Conservation (phyloP, 2,797 vertebrate genomes). For the Odontamblyopus lacepedii region DNA sequence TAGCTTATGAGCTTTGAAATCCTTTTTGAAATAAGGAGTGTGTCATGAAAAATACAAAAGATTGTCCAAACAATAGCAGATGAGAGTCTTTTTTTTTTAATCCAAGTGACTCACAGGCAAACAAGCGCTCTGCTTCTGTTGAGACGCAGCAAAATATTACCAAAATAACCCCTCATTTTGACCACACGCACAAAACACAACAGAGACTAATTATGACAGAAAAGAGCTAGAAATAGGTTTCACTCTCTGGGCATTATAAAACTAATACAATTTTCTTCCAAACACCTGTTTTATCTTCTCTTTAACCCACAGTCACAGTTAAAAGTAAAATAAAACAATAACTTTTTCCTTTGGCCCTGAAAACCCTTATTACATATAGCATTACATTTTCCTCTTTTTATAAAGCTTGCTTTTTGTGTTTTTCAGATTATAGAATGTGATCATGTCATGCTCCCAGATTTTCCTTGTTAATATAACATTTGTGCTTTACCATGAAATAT, state of each 20-base stretch:
- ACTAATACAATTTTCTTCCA: slow-evolving; percentile 11
- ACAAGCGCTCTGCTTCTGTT: slow-evolving; percentile 9
- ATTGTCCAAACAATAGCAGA: slow-evolving; percentile 21
- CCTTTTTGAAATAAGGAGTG: slow-evolving; percentile 8
- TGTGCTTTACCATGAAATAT: no score
- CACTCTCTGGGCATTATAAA: background rate
- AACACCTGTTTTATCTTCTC: slow-evolving; percentile 2
- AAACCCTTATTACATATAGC: no score
- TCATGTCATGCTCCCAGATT: no score
- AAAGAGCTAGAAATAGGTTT: slow-evolving; percentile 10
- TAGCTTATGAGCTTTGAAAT: slow-evolving; percentile 32
- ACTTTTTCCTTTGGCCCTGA: background rate
- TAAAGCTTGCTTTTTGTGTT: no score
- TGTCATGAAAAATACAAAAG: slow-evolving; percentile 14
- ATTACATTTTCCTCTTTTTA: background rate
- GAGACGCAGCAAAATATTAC: slow-evolving; percentile 10
- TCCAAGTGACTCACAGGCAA: slow-evolving; percentile 24
- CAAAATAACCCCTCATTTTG: slow-evolving; percentile 16
- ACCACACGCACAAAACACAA: slow-evolving; percentile 22
- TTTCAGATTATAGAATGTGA: no score
- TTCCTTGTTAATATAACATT: no score
- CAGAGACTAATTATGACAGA: slow-evolving; percentile 8
- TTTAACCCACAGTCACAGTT: background rate
- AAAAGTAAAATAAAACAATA: background rate
- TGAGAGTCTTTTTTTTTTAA: slow-evolving; percentile 14